Base-by-base conservation (phyloP, 1,140 invertebrate species). In the Drosophila sechellia region DNA sequence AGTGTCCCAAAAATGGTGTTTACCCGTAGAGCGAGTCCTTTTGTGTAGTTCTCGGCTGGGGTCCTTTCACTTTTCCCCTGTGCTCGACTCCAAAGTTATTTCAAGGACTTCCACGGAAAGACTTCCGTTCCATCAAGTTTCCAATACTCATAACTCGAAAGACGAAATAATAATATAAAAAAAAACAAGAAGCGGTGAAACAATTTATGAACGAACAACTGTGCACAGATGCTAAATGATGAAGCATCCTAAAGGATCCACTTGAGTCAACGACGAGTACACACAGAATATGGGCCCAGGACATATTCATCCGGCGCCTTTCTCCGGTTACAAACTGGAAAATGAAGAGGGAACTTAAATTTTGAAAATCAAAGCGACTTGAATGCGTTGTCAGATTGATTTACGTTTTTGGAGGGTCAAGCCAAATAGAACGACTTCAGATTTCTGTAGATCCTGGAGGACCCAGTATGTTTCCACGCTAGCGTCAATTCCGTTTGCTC, bases 191-290 rank as follows among this genome's bases (percentile, higher is more conserved):
- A 20, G 31, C 34, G 17, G 13, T 27, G 4, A 34, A 43, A 52
- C 53, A 70, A 87, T 87, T 87, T 87, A 87, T 87, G 84, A 73
- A 54, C 60, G 71, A 77, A 77, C 84, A 89, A 84, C 79, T 89
- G 84, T 54, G 61, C 85, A 72, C 77, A 89, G 85, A 89, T 89
- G 84, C 50, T 27, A 27, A 34, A 12, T 35, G 46, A 52, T 37
- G 27, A 46, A 68, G 66, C 27, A 34, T 65, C 60, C 60, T 13
- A 53, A 63, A 20, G 45, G 60, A 66, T 49, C 49, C 74, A 89
- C 84, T 89, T 89, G 84, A 89, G 73, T 54, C 43, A 80, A 75
- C 85, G 85, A 89, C 84, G 89, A 89, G 85, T 89, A 87, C 65
- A 64, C 48, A 57, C 53, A 27, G 25, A 15, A 46, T 20, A 46